Evolutionary conservation across 2,113 vertebrate species (phyloP).

Genomic region (Mus musculus): DNA sequence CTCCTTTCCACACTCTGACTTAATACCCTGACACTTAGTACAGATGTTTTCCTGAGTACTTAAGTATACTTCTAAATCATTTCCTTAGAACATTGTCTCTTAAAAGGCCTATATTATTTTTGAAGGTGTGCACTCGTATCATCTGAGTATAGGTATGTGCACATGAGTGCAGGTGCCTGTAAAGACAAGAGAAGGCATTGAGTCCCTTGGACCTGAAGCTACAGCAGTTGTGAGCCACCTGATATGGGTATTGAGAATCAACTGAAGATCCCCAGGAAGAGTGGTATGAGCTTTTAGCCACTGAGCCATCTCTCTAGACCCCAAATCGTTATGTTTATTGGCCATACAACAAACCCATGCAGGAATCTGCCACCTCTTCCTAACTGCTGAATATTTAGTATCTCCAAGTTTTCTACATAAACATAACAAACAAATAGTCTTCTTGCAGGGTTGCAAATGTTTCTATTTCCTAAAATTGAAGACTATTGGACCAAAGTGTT

Average conservation of each 20-base stretch:
- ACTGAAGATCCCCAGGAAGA: background rate
- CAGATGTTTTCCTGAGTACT: conserved; percentile 45
- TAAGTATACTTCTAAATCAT: conserved; percentile 24
- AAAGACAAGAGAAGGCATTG: background rate
- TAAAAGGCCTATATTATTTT: background rate
- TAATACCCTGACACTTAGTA: background rate
- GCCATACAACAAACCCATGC: background rate
- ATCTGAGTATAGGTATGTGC: background rate
- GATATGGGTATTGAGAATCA: background rate
- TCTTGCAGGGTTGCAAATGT: background rate
- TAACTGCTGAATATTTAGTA: conserved; percentile 25
- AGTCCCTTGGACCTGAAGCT: background rate
- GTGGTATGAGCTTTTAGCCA: background rate
- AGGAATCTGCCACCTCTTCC: background rate
- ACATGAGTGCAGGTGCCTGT: background rate
- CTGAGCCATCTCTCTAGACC: background rate
- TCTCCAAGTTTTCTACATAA: conserved; percentile 37
- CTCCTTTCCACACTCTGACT: conserved; percentile 39
- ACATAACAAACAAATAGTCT: background rate
- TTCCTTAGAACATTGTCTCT: background rate
- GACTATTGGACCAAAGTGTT: background rate
- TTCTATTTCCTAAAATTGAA: conserved; percentile 28
- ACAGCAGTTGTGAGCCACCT: background rate
- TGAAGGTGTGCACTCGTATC: background rate
- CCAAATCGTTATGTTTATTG: conserved; percentile 8